Evolutionary conservation across 2,888 invertebrate genomes (phyloP).

Genomic region (Hyppa rectilinea): DNA sequence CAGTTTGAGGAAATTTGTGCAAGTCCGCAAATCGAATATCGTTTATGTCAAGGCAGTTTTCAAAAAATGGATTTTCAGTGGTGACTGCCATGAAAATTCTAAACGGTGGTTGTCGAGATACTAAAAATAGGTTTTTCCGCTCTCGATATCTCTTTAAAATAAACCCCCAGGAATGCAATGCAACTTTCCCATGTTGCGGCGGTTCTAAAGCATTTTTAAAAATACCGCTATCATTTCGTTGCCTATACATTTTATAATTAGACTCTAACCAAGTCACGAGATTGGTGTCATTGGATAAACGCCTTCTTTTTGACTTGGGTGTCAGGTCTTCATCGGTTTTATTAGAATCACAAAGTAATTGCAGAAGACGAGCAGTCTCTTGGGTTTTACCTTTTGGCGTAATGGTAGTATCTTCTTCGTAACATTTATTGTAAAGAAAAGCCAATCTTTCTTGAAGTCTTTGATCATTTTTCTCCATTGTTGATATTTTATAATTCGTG

Average conservation of each 20-base stretch:
- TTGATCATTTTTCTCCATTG: conserved; percentile 82
- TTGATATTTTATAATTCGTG: conserved; percentile 78
- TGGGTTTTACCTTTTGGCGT: conserved; percentile 23
- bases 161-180: conserved; percentile 82
- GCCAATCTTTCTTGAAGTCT: conserved; percentile 75
- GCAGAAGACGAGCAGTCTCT: conserved; percentile 24
- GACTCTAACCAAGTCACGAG: conserved; percentile 82
- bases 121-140: conserved; percentile 81
- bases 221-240: conserved; percentile 71
- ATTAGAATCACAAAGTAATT: conserved; percentile 43
- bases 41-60: conserved; percentile 81
- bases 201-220: conserved; percentile 74
- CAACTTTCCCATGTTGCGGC: conserved; percentile 78
- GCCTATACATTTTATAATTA: conserved; percentile 81
- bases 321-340: conserved; percentile 10
- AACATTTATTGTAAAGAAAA: conserved; percentile 32
- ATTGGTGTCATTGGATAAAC: conserved; percentile 68
- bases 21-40: conserved; percentile 80
- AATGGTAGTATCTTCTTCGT: conserved; percentile 6
- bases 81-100: conserved; percentile 84
- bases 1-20: conserved; percentile 80
- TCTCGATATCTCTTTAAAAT: conserved; percentile 82
- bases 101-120: conserved; percentile 77
- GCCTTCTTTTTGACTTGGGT: conserved; percentile 53
- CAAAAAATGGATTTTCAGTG: conserved; percentile 73